These are phyloP conservation scores for Neoaliturus tenellus DNA, from an alignment of 2,888 invertebrate species.

Conservation along the genomic window DNA sequence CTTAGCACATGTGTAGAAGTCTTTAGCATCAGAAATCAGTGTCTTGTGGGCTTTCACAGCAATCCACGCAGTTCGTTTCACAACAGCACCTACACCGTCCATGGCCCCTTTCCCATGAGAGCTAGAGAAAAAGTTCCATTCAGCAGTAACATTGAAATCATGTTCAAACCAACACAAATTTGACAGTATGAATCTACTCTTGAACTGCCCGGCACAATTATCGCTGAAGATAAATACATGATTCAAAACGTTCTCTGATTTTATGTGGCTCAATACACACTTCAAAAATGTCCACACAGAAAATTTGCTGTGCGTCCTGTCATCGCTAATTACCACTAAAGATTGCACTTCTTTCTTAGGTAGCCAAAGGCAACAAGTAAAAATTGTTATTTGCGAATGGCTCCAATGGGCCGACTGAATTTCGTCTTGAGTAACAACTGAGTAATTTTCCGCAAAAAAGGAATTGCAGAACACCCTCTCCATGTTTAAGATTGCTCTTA, in stretches of 20 bases:
- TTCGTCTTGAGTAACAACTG: conserved; percentile 21
- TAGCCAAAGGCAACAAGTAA: conserved; percentile 15
- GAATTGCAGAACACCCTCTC: not conserved
- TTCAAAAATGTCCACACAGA: conserved; percentile 26
- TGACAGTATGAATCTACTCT: not conserved
- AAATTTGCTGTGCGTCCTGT: conserved; percentile 32
- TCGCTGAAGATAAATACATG: not conserved
- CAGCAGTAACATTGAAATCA: not conserved
- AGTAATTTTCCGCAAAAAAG: conserved; percentile 30
- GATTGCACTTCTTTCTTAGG: not conserved
- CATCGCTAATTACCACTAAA: conserved; percentile 9
- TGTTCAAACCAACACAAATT: not conserved
- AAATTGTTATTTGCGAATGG: conserved; percentile 20
- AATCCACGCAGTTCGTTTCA: no score
- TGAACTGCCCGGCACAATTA: conserved; percentile 31
- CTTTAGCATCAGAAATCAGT: no score
- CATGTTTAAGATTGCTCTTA: not conserved
- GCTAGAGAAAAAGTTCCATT: not conserved
- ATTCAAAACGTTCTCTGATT: not conserved
- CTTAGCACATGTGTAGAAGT: no score
- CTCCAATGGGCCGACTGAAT: conserved; percentile 23
- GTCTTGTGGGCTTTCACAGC: no score
- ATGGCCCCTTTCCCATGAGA: not conserved
- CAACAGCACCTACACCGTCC: no score
- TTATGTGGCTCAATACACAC: not conserved